These are phyloP conservation scores for Rhabdomys dilectus DNA, from an alignment of 2,113 vertebrate genomes.

Conservation along the genomic window DNA sequence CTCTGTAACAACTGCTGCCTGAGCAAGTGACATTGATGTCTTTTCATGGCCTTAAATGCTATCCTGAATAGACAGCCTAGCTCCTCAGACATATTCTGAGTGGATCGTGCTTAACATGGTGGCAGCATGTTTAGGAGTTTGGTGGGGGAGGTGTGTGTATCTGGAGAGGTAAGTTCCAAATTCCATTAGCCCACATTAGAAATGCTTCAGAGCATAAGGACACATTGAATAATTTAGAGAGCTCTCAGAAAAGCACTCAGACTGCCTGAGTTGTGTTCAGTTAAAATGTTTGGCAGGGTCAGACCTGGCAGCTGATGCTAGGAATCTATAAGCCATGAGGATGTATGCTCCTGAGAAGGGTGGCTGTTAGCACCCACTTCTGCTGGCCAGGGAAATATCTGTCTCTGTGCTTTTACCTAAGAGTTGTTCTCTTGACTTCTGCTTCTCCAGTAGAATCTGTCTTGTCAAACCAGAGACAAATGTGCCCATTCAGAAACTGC, in stretches of 20 bases:
- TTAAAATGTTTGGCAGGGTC: slow-evolving; percentile 9
- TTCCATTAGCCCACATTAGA: slow-evolving; percentile 71
- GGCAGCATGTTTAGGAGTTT: not conserved
- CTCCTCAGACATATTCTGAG: not conserved
- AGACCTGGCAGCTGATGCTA: not conserved
- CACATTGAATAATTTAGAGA: slow-evolving; percentile 67
- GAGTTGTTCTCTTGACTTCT: not conserved
- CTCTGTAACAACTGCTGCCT: not conserved
- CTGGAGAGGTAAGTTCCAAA: slow-evolving; percentile 49
- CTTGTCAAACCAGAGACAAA: not conserved
- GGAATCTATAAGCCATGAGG: not conserved
- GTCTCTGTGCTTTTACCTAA: not conserved
- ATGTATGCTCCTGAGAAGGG: not conserved
- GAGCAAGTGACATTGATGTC: not conserved
- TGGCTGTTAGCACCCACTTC: not conserved
- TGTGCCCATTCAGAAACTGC: not conserved
- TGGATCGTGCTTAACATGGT: not conserved
- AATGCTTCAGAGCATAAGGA: slow-evolving; percentile 57
- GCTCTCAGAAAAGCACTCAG: slow-evolving; percentile 41
- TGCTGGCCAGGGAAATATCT: not conserved
- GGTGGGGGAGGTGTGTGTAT: not conserved
- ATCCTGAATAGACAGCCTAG: not conserved
- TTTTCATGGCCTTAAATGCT: not conserved
- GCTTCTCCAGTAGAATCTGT: not conserved
- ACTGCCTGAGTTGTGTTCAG: not conserved